A percentile compares a stretch with the other conserved stretches of the same genome.
Evolutionary conservation across 2,797 vertebrate species (phyloP).

Genomic region (Sebastes dallii): DNA sequence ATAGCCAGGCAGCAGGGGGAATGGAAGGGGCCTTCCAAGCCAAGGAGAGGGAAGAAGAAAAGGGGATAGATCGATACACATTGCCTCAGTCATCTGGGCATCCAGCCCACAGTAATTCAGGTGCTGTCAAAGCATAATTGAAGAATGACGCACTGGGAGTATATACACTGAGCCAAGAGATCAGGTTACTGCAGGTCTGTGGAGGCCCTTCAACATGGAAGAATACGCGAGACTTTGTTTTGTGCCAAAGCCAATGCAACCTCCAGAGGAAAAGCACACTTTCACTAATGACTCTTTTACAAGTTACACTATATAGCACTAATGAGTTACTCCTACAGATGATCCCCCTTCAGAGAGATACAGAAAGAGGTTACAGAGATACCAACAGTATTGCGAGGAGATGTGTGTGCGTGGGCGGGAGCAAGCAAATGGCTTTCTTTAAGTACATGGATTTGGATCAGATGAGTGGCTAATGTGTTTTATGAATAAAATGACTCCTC

Average conservation of each 20-base stretch:
- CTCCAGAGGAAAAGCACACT: conserved; percentile 64
- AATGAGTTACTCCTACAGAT: conserved; percentile 75
- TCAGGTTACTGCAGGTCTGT: conserved; percentile 77
- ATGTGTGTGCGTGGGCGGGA: conserved; percentile 44
- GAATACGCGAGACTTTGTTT: conserved; percentile 60
- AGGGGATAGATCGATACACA: conserved; percentile 84
- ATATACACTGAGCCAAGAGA: conserved; percentile 80
- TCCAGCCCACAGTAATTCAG: conserved; percentile 88
- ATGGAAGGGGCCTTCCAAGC: conserved; percentile 73
- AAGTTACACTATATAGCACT: conserved; percentile 71
- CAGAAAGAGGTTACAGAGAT: conserved; percentile 63
- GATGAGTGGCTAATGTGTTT: conserved; percentile 43
- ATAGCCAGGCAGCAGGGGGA: conserved; percentile 75
- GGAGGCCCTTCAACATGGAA: conserved; percentile 75
- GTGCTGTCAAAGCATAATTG: conserved; percentile 88
- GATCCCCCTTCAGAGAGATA: conserved; percentile 69
- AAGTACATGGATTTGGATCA: conserved; percentile 34
- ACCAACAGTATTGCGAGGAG: conserved; percentile 35
- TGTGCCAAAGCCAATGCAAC: conserved; percentile 72
- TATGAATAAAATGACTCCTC: conserved; percentile 51
- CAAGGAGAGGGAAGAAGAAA: conserved; percentile 77
- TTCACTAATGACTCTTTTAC: conserved; percentile 74
- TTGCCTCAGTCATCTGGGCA: conserved; percentile 86
- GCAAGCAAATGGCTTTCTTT: conserved; percentile 58
- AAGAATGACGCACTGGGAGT: conserved; percentile 86